These are phyloP conservation scores for Thamnophis sirtalis DNA, from an alignment of 2,113 vertebrate species.

Conservation along the genomic window DNA sequence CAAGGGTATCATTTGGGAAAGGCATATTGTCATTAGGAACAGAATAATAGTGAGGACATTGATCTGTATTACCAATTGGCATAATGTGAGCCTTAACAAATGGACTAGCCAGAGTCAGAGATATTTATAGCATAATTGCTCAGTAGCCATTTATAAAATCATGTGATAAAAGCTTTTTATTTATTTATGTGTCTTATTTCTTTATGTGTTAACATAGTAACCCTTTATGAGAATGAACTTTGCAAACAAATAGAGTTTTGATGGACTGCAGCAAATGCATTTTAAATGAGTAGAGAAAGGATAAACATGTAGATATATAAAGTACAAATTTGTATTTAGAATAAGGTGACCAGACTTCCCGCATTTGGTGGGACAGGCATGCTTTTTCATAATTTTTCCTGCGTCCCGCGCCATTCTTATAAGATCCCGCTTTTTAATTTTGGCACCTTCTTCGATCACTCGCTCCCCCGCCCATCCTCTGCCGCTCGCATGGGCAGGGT, in stretches of 20 bases:
- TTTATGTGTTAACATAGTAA: not conserved
- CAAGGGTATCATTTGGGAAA: not conserved
- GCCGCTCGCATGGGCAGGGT: too few species aligned
- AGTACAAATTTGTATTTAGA: not conserved
- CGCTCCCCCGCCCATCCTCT: too few species aligned
- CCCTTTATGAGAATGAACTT: not conserved
- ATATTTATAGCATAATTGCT: not conserved
- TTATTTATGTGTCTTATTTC: not conserved
- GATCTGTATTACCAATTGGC: not conserved
- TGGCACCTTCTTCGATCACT: too few species aligned
- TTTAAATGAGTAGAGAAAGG: not conserved
- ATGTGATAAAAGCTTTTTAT: not conserved
- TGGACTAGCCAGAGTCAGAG: not conserved
- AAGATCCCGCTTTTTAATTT: too few species aligned
- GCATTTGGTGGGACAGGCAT: too few species aligned
- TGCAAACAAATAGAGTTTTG: not conserved
- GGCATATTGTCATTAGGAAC: not conserved
- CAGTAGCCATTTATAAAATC: slow-evolving; percentile 3
- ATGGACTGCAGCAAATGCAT: not conserved
- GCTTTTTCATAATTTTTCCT: too few species aligned
- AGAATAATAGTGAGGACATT: not conserved
- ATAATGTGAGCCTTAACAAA: not conserved
- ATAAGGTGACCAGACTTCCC: too few species aligned
- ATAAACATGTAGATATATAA: not conserved
- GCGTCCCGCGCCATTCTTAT: too few species aligned